Conservation (phyloP, 1,140 invertebrate species). For the Parapsyche elsis region DNA sequence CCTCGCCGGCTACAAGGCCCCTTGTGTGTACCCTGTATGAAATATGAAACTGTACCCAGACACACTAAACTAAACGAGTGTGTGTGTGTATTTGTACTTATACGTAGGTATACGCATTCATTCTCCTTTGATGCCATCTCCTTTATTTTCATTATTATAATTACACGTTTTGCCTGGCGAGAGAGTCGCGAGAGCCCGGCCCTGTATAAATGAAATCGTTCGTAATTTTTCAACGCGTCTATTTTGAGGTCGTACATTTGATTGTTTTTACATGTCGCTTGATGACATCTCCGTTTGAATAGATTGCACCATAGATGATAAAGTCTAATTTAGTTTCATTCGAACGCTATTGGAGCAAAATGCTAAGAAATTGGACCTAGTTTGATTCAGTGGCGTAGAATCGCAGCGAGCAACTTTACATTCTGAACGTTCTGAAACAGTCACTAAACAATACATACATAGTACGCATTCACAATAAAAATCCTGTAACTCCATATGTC, state of each 20-base stretch:
- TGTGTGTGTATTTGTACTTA: neutral
- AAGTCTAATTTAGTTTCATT: too few relatives aligned
- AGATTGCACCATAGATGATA: too few relatives aligned
- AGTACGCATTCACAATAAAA: too few relatives aligned
- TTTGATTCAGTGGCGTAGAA: too few relatives aligned
- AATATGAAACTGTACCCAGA: conserved; percentile 35
- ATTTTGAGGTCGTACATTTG: neutral
- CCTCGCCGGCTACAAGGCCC: conserved; percentile 25
- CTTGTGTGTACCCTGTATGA: conserved; percentile 34
- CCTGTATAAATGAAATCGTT: neutral
- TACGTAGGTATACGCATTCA: neutral
- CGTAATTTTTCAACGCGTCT: neutral
- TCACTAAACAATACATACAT: too few relatives aligned
- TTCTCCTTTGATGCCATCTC: neutral
- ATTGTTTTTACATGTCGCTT: neutral
- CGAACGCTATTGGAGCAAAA: too few relatives aligned
- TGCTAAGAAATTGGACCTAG: too few relatives aligned
- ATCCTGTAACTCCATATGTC: neutral
- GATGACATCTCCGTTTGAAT: too few relatives aligned
- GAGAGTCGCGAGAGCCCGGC: neutral
- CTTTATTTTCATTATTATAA: conserved; percentile 6
- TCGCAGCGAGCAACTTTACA: too few relatives aligned
- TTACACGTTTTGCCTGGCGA: neutral
- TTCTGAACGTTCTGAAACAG: too few relatives aligned
- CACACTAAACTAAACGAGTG: neutral